phyloP scores from a whole-genome alignment of 1,140 invertebrate genomes.

The Liolophura sinensis region DNA sequence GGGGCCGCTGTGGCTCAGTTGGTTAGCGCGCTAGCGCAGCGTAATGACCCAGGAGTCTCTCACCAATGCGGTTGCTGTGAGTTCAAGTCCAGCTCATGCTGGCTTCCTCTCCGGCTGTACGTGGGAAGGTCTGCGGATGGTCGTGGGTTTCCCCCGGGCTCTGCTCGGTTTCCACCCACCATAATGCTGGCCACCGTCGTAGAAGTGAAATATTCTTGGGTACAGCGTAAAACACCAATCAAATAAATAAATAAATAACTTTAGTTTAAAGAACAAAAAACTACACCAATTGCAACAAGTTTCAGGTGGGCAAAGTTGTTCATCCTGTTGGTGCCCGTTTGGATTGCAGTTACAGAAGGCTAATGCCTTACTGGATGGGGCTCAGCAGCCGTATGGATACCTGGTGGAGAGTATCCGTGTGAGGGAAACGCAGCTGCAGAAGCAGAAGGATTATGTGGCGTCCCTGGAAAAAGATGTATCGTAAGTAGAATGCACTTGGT shows the following conservation, averaged over 20 bases:
- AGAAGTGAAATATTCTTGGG: too few species aligned
- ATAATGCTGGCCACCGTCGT: too few species aligned
- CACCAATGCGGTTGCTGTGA: too few species aligned
- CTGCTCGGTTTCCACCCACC: too few species aligned
- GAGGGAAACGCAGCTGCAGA: conserved; percentile 46
- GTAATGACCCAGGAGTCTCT: too few species aligned
- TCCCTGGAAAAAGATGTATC: conserved; percentile 38
- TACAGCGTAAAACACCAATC: too few species aligned
- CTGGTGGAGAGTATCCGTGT: conserved; percentile 51
- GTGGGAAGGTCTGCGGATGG: too few species aligned
- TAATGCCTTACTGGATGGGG: conserved; percentile 49
- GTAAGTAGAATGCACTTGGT: conserved; percentile 13
- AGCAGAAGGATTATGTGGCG: conserved; percentile 43
- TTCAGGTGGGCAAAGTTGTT: not conserved
- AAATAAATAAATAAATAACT: not conserved
- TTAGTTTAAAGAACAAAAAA: not conserved
- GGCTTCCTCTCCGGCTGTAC: too few species aligned
- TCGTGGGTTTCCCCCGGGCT: too few species aligned
- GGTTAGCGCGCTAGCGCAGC: too few species aligned
- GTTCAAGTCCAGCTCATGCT: too few species aligned
- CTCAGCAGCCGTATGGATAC: conserved; percentile 57
- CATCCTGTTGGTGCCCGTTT: not conserved
- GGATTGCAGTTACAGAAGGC: conserved; percentile 45
- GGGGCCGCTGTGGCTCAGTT: too few species aligned
- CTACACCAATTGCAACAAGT: not conserved